phyloP scores from a whole-genome alignment of 2,113 vertebrate species.

The Choloepus hoffmanni region DNA sequence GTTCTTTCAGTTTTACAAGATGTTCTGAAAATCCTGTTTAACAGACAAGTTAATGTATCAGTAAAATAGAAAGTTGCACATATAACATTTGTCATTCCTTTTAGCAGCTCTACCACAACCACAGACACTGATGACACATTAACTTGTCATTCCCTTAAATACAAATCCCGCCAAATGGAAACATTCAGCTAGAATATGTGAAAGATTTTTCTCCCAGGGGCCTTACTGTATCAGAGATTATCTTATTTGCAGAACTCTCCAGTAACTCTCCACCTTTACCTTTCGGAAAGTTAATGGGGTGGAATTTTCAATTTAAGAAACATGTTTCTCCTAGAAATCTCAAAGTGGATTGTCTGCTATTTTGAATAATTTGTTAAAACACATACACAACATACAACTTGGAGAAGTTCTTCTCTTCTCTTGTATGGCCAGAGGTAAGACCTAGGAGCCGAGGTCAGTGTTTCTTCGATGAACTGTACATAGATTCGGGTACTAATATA shows the following conservation, averaged over 20 bases:
- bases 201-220: not conserved
- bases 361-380: slow-evolving; percentile 44
- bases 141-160: slow-evolving; percentile 56
- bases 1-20: slow-evolving; percentile 21
- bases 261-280: slow-evolving; percentile 45
- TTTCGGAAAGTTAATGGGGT: slow-evolving; percentile 67
- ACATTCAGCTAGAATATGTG: slow-evolving; percentile 49
- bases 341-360: slow-evolving; percentile 40
- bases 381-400: not conserved
- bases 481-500: not conserved
- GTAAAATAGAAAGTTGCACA: slow-evolving; percentile 44
- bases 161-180: slow-evolving; percentile 68
- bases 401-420: not conserved
- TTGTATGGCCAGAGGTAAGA: not conserved
- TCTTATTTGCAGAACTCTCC: slow-evolving; percentile 3
- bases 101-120: slow-evolving; percentile 45
- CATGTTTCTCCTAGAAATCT: slow-evolving; percentile 55
- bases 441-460: not conserved
- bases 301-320: slow-evolving; percentile 70
- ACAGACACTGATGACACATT: slow-evolving; percentile 64
- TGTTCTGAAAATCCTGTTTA: slow-evolving; percentile 41
- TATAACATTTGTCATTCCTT: slow-evolving; percentile 60
- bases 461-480: not conserved
- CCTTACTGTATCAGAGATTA: not conserved
- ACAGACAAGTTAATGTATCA: slow-evolving; percentile 58